Evolutionary conservation across 1,140 invertebrate species (phyloP).

Genomic region (Drosophila kurseongensis): DNA sequence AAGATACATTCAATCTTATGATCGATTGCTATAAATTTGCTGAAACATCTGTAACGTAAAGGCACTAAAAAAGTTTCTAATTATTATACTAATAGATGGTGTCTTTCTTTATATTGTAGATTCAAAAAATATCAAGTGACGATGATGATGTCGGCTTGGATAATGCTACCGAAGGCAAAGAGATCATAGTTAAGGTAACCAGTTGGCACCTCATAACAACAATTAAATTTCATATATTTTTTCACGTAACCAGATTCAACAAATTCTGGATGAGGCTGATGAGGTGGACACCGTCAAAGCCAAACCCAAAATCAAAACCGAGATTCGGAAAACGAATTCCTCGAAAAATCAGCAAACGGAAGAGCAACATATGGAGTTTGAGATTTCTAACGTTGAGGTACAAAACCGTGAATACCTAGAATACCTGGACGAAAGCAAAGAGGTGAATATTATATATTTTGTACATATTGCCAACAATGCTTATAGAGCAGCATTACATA

Average conservation of each 20-base stretch:
- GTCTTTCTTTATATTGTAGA: constrained; percentile 2
- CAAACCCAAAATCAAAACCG: background rate
- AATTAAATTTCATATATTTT: background rate
- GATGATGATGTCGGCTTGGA: constrained; percentile 4
- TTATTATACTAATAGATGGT: too few species aligned
- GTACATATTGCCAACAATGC: background rate
- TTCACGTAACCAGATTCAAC: constrained; percentile 19
- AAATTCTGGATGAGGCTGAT: constrained; percentile 17
- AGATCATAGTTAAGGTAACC: constrained; percentile 41
- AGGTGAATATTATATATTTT: constrained; percentile 6
- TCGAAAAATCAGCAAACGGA: background rate
- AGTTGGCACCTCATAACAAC: too few species aligned
- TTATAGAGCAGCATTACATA: constrained; percentile 5
- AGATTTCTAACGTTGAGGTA: constrained; percentile 4
- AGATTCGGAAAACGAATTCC: background rate
- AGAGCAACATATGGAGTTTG: constrained; percentile 17
- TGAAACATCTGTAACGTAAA: too few species aligned
- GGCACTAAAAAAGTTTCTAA: too few species aligned
- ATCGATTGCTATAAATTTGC: too few species aligned
- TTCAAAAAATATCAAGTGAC: constrained; percentile 12
- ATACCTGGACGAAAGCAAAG: constrained; percentile 25
- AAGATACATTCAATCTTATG: too few species aligned
- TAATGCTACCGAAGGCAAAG: constrained; percentile 18
- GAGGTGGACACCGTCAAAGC: background rate
- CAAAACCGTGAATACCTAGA: constrained; percentile 1